Base-by-base conservation (phyloP, 2,888 invertebrate genomes). In the Pegoplata infirma region DNA sequence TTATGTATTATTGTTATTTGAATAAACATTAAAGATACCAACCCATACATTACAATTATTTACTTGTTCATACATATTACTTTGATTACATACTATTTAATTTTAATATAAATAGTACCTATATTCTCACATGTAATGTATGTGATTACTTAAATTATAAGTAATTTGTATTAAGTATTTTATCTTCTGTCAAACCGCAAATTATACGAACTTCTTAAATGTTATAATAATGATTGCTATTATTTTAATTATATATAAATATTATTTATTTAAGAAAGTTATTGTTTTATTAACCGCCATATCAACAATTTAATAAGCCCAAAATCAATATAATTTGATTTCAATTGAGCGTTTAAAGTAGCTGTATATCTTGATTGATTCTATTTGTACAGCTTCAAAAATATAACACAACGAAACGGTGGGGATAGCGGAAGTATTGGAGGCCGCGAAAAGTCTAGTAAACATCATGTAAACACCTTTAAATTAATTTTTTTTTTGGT, bases 221-320 rank as follows among this genome's bases (percentile, higher is more conserved):
- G 10, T 28, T 32, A 36, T 17, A 47, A 56, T 17, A 46, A 64
- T 23, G 55, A 63, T 71, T 32, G 46, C 32, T 71, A 55, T 55
- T 36, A 21, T 36, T 59, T 32, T 59, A 73, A 44, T 58, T 51
- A 66, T 44, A 16, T 73, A 47, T 51, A 73, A 51, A 58, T 66
- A 61, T 55, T 36, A 47, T 47, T 55, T 63, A 53, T 8, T 55
- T 58, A 7, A 19, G 12, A 19, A 10, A 19, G n/a, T n/a, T n/a
- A 47, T 47, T 47, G 10, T 47, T 47, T 49, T 40, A 25, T n/a
- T 49, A 19, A 64, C n/a, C n/a, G 64, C 56, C 28, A 44, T 6
- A 40, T 8, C 28, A 58, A 44, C 44, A 71, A 53, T 63, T 55
- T 53, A 71, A 61, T 28, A n/a, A n/a, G n/a, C n/a, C n/a, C n/a